Conservation (phyloP, 2,113 vertebrate species). For the Paratilapia polleni region DNA sequence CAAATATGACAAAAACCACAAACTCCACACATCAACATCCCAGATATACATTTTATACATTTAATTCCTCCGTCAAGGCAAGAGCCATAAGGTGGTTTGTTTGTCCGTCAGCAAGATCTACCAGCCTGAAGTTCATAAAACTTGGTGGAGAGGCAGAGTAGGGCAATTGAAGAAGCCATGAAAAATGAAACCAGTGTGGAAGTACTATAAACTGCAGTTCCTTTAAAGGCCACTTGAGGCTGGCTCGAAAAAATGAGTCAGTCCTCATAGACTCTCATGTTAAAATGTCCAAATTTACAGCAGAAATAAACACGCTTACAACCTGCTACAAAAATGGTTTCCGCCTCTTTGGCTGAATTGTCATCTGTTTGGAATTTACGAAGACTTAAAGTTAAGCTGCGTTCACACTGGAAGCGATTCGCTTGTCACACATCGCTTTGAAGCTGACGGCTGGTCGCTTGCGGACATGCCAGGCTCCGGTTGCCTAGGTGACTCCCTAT, state of each 20-base stretch:
- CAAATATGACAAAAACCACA: neutral
- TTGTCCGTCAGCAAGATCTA: neutral
- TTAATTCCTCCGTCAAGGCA: neutral
- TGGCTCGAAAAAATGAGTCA: neutral
- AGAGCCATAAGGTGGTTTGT: neutral
- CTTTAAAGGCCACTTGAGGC: neutral
- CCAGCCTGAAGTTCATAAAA: neutral
- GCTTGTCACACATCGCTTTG: too few species aligned
- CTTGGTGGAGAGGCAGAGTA: neutral
- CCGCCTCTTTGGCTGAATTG: too few species aligned
- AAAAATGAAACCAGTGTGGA: neutral
- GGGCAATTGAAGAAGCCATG: neutral
- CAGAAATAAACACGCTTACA: too few species aligned
- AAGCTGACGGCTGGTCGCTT: too few species aligned
- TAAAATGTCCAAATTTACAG: too few species aligned
- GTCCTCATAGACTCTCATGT: neutral
- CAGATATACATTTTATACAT: neutral
- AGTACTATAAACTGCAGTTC: neutral
- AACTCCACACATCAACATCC: neutral
- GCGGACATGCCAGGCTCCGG: too few species aligned
- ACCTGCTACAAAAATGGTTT: too few species aligned
- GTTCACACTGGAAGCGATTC: too few species aligned
- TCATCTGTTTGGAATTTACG: too few species aligned
- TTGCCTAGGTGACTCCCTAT: too few species aligned
- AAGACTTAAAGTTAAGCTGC: too few species aligned